These are phyloP conservation scores for Cepaea nemoralis DNA, from an alignment of 1,140 invertebrate genomes.

Conservation along the genomic window DNA sequence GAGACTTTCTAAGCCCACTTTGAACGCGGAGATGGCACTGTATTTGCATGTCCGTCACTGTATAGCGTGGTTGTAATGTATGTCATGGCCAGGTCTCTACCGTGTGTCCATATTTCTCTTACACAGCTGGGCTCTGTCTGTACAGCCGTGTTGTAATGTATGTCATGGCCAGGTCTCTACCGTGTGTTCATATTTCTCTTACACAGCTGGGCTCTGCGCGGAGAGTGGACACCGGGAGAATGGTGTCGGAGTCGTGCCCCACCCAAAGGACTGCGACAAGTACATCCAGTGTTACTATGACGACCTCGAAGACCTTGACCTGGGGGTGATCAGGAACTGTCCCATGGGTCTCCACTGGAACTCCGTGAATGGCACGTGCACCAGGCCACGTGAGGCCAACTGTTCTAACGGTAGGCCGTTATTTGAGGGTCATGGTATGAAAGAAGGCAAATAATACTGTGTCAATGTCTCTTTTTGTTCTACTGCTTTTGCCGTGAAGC, in stretches of 20 bases:
- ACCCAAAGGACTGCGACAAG: constrained; percentile 56
- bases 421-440: too few relatives aligned
- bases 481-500: too few relatives aligned
- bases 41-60: too few relatives aligned
- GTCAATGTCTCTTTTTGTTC: too few relatives aligned
- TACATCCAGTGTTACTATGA: constrained; percentile 56
- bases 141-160: too few relatives aligned
- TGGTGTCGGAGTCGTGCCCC: constrained; percentile 52
- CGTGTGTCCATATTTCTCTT: neutral
- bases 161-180: too few relatives aligned
- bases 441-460: too few relatives aligned
- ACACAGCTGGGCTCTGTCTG: constrained; percentile 29
- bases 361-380: constrained; percentile 48
- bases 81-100: too few relatives aligned
- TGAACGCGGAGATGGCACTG: too few relatives aligned
- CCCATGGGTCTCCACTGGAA: constrained; percentile 56
- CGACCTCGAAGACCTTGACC: constrained; percentile 8
- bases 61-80: too few relatives aligned
- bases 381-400: constrained; percentile 4
- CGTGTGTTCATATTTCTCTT: neutral
- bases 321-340: constrained; percentile 49
- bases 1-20: too few relatives aligned
- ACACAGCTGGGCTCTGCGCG: constrained; percentile 26
- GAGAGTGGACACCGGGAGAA: constrained; percentile 54
- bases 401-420: neutral